Conservation (phyloP, 1,140 invertebrate species). For the Maniola jurtina region DNA sequence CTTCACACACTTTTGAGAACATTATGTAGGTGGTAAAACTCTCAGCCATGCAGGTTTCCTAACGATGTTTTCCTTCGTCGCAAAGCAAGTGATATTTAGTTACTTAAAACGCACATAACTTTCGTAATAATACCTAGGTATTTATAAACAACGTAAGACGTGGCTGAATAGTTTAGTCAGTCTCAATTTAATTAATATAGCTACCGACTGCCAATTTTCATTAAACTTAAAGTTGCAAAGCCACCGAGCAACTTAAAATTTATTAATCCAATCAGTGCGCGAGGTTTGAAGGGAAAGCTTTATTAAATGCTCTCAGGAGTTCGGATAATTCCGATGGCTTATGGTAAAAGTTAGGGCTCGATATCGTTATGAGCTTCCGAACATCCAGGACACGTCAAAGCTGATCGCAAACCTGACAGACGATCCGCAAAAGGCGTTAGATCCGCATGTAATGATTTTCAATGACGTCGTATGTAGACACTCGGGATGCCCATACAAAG, state of each 20-base stretch:
- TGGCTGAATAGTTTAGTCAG: neutral
- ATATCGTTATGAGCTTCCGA: neutral
- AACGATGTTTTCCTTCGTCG: no score
- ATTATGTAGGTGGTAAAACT: no score
- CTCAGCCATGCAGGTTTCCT: no score
- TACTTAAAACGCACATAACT: no score
- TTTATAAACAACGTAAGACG: no score
- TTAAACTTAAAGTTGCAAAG: slow-evolving; percentile 10
- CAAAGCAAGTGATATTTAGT: no score
- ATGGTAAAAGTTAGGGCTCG: neutral
- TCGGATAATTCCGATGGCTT: slow-evolving; percentile 19
- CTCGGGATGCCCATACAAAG: no score
- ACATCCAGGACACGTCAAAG: neutral
- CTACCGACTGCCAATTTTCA: slow-evolving; percentile 7
- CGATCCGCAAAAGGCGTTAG: no score
- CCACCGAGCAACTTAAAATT: slow-evolving; percentile 24
- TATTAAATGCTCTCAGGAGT: slow-evolving; percentile 22
- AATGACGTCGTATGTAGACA: no score
- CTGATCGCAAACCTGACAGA: neutral
- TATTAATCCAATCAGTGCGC: slow-evolving; percentile 22
- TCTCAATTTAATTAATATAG: slow-evolving; percentile 12
- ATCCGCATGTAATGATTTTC: no score
- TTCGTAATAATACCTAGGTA: no score
- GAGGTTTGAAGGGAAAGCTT: slow-evolving; percentile 13
- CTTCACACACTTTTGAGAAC: no score